These are phyloP conservation scores for Sciurus carolinensis DNA, from an alignment of 2,797 vertebrate genomes.

Conservation along the genomic window DNA sequence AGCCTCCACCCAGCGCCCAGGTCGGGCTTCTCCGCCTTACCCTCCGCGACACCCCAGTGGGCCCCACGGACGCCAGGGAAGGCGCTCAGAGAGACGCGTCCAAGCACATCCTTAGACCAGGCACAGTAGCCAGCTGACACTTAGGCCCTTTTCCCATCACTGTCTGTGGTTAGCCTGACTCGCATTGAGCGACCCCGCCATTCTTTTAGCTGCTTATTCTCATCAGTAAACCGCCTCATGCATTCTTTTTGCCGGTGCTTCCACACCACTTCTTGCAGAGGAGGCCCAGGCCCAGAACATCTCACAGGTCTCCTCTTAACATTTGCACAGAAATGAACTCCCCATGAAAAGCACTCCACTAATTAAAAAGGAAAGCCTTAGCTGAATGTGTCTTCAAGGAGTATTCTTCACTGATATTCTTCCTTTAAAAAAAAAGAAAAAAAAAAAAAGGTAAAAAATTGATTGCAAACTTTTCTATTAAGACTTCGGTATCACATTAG, in stretches of 20 bases:
- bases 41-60: accelerated
- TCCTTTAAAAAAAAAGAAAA: background rate
- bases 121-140: background rate
- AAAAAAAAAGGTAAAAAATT: background rate
- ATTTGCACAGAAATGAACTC: background rate
- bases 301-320: too few relatives aligned
- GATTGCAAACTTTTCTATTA: background rate
- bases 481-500: background rate
- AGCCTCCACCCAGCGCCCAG: background rate
- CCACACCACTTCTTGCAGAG: background rate
- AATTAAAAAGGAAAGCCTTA: background rate
- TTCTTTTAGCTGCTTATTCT: background rate
- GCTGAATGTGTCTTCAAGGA: background rate
- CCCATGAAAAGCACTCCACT: background rate
- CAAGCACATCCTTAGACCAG: background rate
- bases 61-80: background rate
- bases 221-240: background rate
- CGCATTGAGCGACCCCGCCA: accelerated
- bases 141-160: background rate
- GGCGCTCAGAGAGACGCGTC: accelerated
- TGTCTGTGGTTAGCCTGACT: background rate
- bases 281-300: background rate
- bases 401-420: background rate
- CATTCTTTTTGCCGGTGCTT: background rate
- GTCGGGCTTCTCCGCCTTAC: background rate